These are phyloP conservation scores for Ariolimax columbianus DNA, from an alignment of 2,888 invertebrate genomes.

Conservation along the genomic window DNA sequence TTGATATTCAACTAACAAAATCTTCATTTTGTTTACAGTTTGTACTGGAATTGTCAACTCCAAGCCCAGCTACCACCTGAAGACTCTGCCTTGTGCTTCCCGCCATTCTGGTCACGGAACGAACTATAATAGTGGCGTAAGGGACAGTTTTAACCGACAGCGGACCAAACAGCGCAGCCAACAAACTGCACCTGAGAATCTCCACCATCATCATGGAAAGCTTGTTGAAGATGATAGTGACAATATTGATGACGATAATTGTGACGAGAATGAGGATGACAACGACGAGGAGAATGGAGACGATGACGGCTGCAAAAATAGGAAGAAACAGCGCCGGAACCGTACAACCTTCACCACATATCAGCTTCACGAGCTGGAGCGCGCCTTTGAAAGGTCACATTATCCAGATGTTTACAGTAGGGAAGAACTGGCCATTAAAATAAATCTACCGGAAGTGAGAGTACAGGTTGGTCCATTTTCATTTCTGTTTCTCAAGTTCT, in stretches of 20 bases:
- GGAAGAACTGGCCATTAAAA: conserved; percentile 98
- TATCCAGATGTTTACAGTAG: conserved; percentile 99
- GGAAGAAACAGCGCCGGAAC: conserved; percentile 96
- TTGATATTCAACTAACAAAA: no score
- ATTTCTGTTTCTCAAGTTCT: no score
- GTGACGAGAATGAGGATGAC: conserved; percentile 6
- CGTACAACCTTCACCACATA: conserved; percentile 99
- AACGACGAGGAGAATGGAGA: conserved; percentile 2
- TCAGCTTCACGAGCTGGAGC: conserved; percentile 96
- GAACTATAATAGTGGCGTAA: neutral
- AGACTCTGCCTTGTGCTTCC: neutral
- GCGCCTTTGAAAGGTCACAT: conserved; percentile 91
- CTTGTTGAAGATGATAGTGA: neutral
- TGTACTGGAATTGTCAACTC: no score
- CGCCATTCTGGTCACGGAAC: neutral
- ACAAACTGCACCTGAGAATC: neutral
- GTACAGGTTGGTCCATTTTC: conserved; percentile 89
- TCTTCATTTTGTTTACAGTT: neutral
- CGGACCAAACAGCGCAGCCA: neutral
- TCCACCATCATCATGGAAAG: neutral
- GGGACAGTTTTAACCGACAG: neutral
- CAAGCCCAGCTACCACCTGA: neutral
- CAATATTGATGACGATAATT: neutral
- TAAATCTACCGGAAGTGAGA: conserved; percentile 97
- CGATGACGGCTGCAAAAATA: neutral